Conservation (phyloP, 2,113 vertebrate genomes). For the Ibidorhyncha struthersii region DNA sequence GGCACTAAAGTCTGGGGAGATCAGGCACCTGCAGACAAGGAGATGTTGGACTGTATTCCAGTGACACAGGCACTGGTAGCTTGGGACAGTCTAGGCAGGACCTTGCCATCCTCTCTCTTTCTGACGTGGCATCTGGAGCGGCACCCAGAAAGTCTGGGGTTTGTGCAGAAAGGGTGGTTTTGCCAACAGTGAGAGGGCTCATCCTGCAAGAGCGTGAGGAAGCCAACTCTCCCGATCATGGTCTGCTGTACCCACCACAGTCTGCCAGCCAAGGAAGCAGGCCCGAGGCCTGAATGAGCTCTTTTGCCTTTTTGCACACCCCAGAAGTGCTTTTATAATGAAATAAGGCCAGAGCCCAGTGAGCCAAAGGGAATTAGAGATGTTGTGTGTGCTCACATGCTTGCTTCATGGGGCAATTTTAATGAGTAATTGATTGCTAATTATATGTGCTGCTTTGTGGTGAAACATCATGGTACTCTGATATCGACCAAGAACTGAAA, state of each 20-base stretch:
- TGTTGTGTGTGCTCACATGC: background rate
- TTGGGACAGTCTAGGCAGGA: background rate
- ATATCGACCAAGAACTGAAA: background rate
- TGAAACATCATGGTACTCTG: conserved; percentile 7
- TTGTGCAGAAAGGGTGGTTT: background rate
- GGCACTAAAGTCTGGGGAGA: background rate
- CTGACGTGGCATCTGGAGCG: background rate
- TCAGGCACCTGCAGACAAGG: background rate
- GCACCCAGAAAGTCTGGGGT: background rate
- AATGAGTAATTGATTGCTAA: conserved; percentile 26
- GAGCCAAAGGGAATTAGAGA: background rate
- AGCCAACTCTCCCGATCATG: background rate
- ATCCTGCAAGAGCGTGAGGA: background rate
- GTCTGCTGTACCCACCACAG: background rate
- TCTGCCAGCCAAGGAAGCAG: background rate
- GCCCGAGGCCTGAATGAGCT: background rate
- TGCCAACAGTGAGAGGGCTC: background rate
- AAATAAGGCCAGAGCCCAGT: background rate
- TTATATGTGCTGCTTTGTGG: conserved; percentile 5
- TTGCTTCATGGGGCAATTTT: background rate
- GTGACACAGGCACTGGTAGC: background rate
- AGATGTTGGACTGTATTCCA: background rate
- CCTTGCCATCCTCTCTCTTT: background rate
- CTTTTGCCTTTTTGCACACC: background rate
- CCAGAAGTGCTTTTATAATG: background rate